These are phyloP conservation scores for Nomada ferruginata DNA, from an alignment of 2,888 invertebrate genomes.

Conservation along the genomic window DNA sequence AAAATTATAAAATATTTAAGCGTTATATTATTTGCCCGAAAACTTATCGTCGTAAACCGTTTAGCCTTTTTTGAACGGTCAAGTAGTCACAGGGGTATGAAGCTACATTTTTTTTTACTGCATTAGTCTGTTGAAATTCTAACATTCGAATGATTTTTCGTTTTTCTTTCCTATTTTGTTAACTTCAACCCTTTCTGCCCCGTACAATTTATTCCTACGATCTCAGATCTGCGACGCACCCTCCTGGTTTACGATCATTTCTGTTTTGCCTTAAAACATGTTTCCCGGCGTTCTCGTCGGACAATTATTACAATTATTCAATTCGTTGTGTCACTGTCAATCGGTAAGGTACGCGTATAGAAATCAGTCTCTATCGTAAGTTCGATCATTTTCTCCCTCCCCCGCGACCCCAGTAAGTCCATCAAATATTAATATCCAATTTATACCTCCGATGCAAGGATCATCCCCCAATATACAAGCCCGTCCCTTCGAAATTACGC, in stretches of 20 bases:
- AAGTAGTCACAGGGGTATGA: slow-evolving; percentile 40
- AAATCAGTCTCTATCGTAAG: slow-evolving; percentile 27
- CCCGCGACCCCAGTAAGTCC: slow-evolving; percentile 59
- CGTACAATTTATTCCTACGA: too few relatives aligned
- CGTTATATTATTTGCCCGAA: slow-evolving; percentile 57
- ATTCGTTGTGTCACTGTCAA: too few relatives aligned
- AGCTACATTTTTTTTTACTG: neutral
- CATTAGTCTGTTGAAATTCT: too few relatives aligned
- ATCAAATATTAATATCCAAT: slow-evolving; percentile 82
- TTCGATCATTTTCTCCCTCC: slow-evolving; percentile 42
- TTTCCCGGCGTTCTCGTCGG: too few relatives aligned
- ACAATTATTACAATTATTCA: too few relatives aligned
- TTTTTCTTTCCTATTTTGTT: too few relatives aligned
- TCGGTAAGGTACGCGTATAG: neutral
- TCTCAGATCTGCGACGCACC: too few relatives aligned
- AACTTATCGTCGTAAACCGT: slow-evolving; percentile 39
- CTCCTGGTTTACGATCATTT: too few relatives aligned
- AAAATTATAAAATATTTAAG: slow-evolving; percentile 61
- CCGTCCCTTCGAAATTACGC: slow-evolving; percentile 41
- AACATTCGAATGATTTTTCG: too few relatives aligned
- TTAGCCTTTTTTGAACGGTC: slow-evolving; percentile 42
- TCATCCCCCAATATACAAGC: slow-evolving; percentile 66
- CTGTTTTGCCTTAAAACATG: too few relatives aligned
- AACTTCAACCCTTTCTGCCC: too few relatives aligned
- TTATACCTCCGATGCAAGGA: slow-evolving; percentile 76